phyloP scores from a whole-genome alignment of 2,797 vertebrate genomes.

The Pseudochirops cupreus region DNA sequence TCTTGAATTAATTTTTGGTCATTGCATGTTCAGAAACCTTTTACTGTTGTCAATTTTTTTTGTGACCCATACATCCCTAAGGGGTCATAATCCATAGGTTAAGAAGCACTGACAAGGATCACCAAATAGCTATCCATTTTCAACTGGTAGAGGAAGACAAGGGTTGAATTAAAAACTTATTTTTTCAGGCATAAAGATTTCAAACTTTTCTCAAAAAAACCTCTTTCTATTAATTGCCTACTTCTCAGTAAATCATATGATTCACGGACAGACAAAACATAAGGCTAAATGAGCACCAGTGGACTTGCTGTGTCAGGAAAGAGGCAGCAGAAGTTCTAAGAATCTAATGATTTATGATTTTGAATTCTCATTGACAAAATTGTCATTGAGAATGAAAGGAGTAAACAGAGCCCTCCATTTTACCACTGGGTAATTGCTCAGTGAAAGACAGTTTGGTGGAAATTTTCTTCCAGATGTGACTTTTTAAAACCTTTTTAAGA shows the following conservation, averaged over 20 bases:
- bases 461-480: conserved; percentile 34
- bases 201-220: conserved; percentile 33
- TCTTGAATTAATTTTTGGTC: too few species aligned
- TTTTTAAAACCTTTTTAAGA: conserved; percentile 46
- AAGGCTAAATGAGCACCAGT: conserved; percentile 13
- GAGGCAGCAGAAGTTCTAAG: conserved; percentile 13
- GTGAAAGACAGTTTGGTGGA: conserved; percentile 30
- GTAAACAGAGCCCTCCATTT: neutral
- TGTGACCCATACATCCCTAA: too few species aligned
- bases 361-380: conserved; percentile 20
- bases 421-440: conserved; percentile 32
- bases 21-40: too few species aligned
- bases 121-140: conserved; percentile 34
- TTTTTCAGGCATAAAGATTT: conserved; percentile 44
- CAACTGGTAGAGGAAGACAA: neutral
- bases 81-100: too few species aligned
- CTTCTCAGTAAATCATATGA: neutral
- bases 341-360: conserved; percentile 48
- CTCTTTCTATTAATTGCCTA: conserved; percentile 5
- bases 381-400: conserved; percentile 53
- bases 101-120: neutral
- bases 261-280: neutral
- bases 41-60: too few species aligned
- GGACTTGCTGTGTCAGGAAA: neutral
- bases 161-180: conserved; percentile 11